Conservation (phyloP, 2,888 invertebrate genomes). For the Eulithis testata region DNA sequence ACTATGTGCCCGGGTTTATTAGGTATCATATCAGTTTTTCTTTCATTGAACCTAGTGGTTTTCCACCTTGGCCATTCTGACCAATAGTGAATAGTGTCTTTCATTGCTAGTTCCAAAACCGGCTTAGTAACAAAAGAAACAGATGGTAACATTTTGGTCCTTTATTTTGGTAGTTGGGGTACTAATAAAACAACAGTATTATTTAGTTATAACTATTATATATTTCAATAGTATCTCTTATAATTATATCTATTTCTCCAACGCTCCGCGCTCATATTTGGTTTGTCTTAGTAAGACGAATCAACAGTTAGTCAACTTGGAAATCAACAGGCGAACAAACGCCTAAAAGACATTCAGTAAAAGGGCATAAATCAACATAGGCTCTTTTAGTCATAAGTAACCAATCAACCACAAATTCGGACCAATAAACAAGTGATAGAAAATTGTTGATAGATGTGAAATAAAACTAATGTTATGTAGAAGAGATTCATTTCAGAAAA, state of each 20-base stretch:
- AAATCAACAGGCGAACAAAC: slow-evolving; percentile 77
- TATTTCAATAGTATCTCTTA: slow-evolving; percentile 84
- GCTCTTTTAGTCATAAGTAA: not conserved
- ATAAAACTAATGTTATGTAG: not conserved
- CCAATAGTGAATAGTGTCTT: too few species aligned
- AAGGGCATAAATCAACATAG: slow-evolving; percentile 8
- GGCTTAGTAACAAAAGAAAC: too few species aligned
- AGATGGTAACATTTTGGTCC: too few species aligned
- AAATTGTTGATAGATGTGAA: not conserved
- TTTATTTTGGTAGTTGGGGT: not conserved
- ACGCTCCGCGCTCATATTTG: slow-evolving; percentile 83
- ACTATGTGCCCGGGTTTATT: not conserved
- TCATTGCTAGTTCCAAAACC: too few species aligned
- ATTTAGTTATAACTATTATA: slow-evolving; percentile 81
- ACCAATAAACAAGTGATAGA: not conserved
- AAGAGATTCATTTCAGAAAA: slow-evolving; percentile 9
- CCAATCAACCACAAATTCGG: not conserved
- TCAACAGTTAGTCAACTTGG: slow-evolving; percentile 75
- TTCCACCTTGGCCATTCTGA: too few species aligned
- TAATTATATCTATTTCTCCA: slow-evolving; percentile 77
- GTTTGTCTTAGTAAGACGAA: slow-evolving; percentile 81
- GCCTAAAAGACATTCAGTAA: slow-evolving; percentile 67
- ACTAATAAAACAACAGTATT: slow-evolving; percentile 61
- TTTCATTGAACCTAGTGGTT: too few species aligned
- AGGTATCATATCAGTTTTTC: too few species aligned